Base-by-base conservation (phyloP, 2,113 vertebrate species). In the Dunckerocampus dactyliophorus region DNA sequence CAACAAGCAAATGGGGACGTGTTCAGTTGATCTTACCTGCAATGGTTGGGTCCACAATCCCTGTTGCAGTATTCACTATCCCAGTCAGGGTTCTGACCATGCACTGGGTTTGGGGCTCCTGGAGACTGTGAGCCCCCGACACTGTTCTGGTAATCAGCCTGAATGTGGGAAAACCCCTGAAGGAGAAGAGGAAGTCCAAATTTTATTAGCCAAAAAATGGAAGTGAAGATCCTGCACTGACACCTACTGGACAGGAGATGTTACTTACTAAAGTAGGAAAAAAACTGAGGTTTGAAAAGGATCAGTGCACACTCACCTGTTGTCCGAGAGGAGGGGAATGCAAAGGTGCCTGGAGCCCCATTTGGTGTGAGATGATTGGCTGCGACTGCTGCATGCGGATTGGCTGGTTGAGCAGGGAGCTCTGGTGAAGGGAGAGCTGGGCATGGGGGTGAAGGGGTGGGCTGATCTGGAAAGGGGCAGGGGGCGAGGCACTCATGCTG, bases 301-400 rank as follows among this genome's bases (percentile, higher is more conserved):
- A 37, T 17, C 8, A 47, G 22, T 1, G 3, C 22, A 16, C 1
- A 81, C 94, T 63, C 58, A 99, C 97, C 97, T 98, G 97, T 82
- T 97, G 96, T 63, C 94, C 92, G 20, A 96, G 93, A 55, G 94
- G 94, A 6, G 96, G 96, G 83, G 96, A 92, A 81, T 93, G 93
- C 81, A 96, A 92, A 84, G 94, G 90, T 73, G 93, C 91, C 92
- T 96, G 95, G 83, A 99, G 94, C 72, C 95, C 94, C 95, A 99
- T 95, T 91, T 96, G 88, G 71, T 96, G 93, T 70, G 93, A 92
- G 88, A 98, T 93, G 92, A 98, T 95, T 74, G 95, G 90, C 88
- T 96, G 94, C 55, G 96, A 94, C 75, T 94, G 95, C 90, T 95
- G 94, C 96, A 98, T 95, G 90, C 93, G 93, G 88, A 98, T 92